Evolutionary conservation across 64 coral and sea anemone species (phyloP), one percentile per base, ranked within the genome.

Genomic region (Montipora foliosa): DNA sequence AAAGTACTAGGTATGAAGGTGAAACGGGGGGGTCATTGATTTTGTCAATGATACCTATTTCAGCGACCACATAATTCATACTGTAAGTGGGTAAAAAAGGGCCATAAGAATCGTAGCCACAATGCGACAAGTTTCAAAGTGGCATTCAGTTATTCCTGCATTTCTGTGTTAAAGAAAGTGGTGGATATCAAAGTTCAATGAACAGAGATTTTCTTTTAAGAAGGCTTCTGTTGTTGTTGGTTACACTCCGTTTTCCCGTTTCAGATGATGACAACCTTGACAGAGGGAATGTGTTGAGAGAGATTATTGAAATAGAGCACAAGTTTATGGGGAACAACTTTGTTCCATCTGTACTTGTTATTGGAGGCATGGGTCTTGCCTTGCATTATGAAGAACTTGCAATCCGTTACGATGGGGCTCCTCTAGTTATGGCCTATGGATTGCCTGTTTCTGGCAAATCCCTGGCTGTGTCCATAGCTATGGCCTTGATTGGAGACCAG

Each of bases 361-460:
- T 80, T 12, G 78, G 78, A 12, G 78, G 78, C 16, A 50, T 80
- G 44, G 47, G 45, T 16, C 16, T 80, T 16, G 78, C 20, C 2
- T 52, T 80, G 3, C 78, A 80, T 50, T 80, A 80, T 15, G 78
- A 80, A 20, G 15, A 80, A 14, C 5, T 80, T 0, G n/a, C 47
- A 1, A 50, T 20, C 6, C 47, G 10, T 6, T 80, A 11, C 50
- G 78, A 80, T 80, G 78, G 78, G 49, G 78, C 57, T 17, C 47
- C 78, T 49, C 11, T 80, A 2, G 45, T 80, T 5, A 80, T 80
- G 78, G 78, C 78, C 49, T 80, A 14, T 80, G 47, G 78, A 8
- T 25, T 57, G 22, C 79, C 79, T 25, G 79, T 82, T 25, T 82
- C 79, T 60, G 79, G 79, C 20, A 82, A 82, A 37, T 82, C 79